Percentiles rank a stretch among this genome's conserved stretches.
These are phyloP conservation scores for Haliaeetus vocifer DNA, from an alignment of 2,797 vertebrate species.

Conservation along the genomic window DNA sequence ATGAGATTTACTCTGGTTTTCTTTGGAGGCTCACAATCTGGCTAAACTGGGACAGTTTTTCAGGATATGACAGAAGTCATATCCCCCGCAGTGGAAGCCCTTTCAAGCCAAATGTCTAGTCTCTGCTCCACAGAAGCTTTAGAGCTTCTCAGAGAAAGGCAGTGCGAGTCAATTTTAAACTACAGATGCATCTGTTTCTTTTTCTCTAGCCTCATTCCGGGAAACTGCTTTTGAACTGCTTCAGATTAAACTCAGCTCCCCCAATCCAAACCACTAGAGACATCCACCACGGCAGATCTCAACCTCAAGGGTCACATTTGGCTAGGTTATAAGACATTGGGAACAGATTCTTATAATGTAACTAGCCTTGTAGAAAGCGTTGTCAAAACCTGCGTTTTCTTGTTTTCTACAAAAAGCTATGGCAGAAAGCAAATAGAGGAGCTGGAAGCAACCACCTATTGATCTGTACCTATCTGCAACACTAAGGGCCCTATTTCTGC, in stretches of 20 bases:
- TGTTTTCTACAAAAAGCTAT: background rate
- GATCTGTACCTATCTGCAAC: background rate
- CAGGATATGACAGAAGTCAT: background rate
- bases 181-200: slow-evolving; percentile 28
- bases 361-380: background rate
- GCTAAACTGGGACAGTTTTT: background rate
- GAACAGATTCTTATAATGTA: background rate
- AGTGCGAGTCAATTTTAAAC: slow-evolving; percentile 22
- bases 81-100: background rate
- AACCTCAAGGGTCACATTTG: background rate
- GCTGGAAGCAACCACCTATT: background rate
- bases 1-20: background rate
- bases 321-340: background rate
- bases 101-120: slow-evolving; percentile 33
- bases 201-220: background rate
- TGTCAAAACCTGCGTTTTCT: background rate
- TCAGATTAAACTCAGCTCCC: background rate
- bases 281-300: background rate
- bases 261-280: background rate
- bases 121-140: background rate
- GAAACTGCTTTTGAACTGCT: background rate
- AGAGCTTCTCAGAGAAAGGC: background rate
- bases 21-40: background rate
- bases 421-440: background rate
- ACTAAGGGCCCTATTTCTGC: background rate